Evolutionary conservation across 2,888 invertebrate genomes (phyloP).

Genomic region (Anthrax anthrax): DNA sequence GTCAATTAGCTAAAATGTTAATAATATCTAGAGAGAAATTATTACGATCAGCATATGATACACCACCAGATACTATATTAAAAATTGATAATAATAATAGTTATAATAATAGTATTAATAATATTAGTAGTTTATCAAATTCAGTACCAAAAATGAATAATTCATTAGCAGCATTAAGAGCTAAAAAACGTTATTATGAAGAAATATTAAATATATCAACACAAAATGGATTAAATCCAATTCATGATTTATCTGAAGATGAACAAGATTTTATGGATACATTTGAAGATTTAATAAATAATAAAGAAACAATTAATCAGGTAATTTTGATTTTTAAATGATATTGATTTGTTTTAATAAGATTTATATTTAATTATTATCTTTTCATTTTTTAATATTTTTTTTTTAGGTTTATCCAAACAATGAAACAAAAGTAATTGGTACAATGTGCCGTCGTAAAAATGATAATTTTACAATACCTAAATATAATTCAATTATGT

Average conservation of each 20-base stretch:
- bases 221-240: constrained; percentile 50
- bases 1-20: constrained; percentile 44
- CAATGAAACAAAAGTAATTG: constrained; percentile 32
- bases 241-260: constrained; percentile 46
- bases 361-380: too few species aligned
- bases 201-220: constrained; percentile 54
- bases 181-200: constrained; percentile 39
- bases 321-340: constrained; percentile 1
- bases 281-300: constrained; percentile 4
- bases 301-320: neutral
- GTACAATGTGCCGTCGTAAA: constrained; percentile 27
- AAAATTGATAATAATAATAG: constrained; percentile 18
- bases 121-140: constrained; percentile 19
- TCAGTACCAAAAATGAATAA: constrained; percentile 32
- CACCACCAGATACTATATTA: constrained; percentile 44
- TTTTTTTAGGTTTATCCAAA: constrained; percentile 18
- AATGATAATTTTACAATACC: neutral
- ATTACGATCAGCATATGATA: constrained; percentile 47
- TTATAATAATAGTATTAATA: constrained; percentile 6
- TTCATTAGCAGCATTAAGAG: constrained; percentile 40
- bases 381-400: neutral
- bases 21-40: constrained; percentile 58
- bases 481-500: neutral
- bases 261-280: constrained; percentile 35
- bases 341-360: too few species aligned